Evolutionary conservation across 2,888 invertebrate genomes (phyloP), one percentile per base, ranked within the genome.

Genomic region (Teleogryllus oceanicus): DNA sequence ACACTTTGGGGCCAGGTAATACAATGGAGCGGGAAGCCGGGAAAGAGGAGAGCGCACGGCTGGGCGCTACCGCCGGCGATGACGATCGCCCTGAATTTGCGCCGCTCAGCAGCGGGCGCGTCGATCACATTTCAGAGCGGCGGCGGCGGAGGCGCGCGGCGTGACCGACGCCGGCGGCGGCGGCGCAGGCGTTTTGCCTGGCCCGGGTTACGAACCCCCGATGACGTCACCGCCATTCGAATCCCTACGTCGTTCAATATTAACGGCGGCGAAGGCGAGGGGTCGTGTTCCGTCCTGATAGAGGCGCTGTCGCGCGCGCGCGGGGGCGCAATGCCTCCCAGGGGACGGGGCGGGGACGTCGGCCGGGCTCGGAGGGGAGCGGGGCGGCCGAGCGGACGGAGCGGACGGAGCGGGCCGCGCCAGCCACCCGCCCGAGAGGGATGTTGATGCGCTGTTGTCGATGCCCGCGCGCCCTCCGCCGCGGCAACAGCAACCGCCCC

Each of bases 231-330:
- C 62, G 62, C 62, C 62, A 62, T 62, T 62, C 62, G 62, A 62
- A 62, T 62, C 62, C 62, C 62, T 62, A 62, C 62, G n/a, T 62
- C 62, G 62, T 62, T 62, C 62, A 62, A 62, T 62, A 62, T 62
- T 62, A 62, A 62, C 62, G 62, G 62, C n/a, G 62, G 62, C 62
- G 62, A 62, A 62, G 62, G 62, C 62, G 62, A 62, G 62, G 62
- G 62, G 62, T 62, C 62, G 62, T 62, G 62, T 62, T 62, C 62
- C 62, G 62, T 62, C 62, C 62, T 62, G 62, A 62, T 62, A 62
- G 62, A 62, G n/a, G 62, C 62, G 62, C 62, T 62, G 62, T 62
- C 62, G 62, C 62, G 62, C 62, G 62, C 62, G 13, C 62, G 62
- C 62, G 62, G 62, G 62, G 62, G 62, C 62, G 16, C 62, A 62